Conservation (phyloP, 1,140 invertebrate species). For the Leptonema lineaticorne region DNA sequence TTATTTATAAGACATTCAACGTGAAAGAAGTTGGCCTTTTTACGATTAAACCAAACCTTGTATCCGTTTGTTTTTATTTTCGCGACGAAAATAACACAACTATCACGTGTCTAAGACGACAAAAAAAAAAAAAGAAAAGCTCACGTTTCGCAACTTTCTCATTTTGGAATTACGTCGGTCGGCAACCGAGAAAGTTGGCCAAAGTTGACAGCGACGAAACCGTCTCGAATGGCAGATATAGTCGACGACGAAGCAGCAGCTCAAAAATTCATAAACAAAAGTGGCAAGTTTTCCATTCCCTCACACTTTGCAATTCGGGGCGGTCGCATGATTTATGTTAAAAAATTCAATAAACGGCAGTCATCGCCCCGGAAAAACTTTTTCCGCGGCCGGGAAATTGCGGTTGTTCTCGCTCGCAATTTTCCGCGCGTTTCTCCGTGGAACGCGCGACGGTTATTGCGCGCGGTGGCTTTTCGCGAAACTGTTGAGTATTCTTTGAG, state of each 20-base stretch:
- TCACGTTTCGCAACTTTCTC: conserved; percentile 16
- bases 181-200: not conserved
- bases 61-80: too few species aligned
- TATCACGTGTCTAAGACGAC: too few species aligned
- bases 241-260: not conserved
- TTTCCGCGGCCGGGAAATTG: not conserved
- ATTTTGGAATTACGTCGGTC: conserved; percentile 7
- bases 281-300: conserved; percentile 26
- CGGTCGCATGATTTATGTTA: conserved; percentile 29
- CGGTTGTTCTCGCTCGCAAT: not conserved
- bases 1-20: too few species aligned
- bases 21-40: too few species aligned
- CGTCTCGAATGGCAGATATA: not conserved
- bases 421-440: not conserved
- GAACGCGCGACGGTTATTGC: too few species aligned
- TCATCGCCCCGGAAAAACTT: conserved; percentile 12
- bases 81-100: too few species aligned
- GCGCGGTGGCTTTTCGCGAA: too few species aligned
- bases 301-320: not conserved
- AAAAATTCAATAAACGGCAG: conserved; percentile 32
- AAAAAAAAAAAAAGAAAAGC: too few species aligned
- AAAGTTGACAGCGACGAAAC: not conserved
- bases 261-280: conserved; percentile 30
- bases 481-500: too few species aligned
- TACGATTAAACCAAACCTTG: too few species aligned